Percentiles rank a stretch among this genome's conserved stretches.
phyloP scores from a whole-genome alignment of 2,888 invertebrate genomes.

The Dynastes maya region DNA sequence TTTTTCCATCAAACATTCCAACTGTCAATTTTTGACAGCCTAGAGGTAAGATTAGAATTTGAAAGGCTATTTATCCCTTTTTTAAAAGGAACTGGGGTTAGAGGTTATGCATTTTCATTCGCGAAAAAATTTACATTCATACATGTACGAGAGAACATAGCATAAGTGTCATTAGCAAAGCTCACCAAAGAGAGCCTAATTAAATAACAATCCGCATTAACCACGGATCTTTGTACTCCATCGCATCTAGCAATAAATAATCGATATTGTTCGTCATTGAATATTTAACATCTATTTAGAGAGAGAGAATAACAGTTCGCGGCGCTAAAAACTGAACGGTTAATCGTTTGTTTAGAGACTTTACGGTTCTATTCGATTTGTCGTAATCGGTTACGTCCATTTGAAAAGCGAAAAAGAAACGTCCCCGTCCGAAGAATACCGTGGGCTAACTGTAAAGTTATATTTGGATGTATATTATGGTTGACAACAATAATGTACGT shows the following conservation, averaged over 20 bases:
- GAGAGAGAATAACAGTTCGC: neutral
- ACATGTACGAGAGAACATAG: neutral
- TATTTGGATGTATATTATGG: conserved; percentile 20
- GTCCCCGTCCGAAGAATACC: neutral
- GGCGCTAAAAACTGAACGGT: conserved; percentile 4
- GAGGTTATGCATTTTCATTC: neutral
- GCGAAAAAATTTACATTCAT: neutral
- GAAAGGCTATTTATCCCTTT: too few relatives aligned
- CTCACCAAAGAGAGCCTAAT: neutral
- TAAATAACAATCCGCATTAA: neutral
- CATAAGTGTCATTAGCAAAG: neutral
- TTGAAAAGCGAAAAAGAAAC: neutral
- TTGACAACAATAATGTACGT: neutral
- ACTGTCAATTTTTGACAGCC: too few relatives aligned
- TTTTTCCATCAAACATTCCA: too few relatives aligned
- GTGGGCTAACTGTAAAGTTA: conserved; percentile 17
- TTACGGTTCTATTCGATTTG: neutral
- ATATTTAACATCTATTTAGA: conserved; percentile 9
- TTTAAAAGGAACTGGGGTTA: neutral
- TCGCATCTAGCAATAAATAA: neutral
- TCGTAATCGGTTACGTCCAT: neutral
- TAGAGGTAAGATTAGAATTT: too few relatives aligned
- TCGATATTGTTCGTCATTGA: neutral
- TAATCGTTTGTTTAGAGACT: neutral
- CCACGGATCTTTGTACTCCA: neutral